Evolutionary conservation across 2,888 invertebrate species (phyloP).

Genomic region (Cyclophora albipunctata): DNA sequence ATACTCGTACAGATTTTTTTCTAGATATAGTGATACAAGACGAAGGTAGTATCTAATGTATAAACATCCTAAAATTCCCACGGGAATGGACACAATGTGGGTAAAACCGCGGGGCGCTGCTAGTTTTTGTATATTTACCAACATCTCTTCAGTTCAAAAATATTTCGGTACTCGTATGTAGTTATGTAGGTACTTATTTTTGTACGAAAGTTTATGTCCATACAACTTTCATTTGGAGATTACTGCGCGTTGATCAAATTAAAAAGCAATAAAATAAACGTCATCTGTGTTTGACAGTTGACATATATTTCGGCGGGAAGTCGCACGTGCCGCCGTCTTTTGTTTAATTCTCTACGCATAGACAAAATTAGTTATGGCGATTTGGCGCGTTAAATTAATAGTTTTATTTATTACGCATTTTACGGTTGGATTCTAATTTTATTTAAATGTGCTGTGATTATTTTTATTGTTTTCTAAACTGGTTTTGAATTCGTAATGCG

Average conservation of each 20-base stretch:
- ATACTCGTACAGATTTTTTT: too few species aligned
- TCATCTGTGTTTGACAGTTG: constrained; percentile 41
- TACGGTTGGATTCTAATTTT: constrained; percentile 33
- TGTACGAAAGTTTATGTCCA: too few species aligned
- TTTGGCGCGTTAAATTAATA: constrained; percentile 43
- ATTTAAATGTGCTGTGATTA: constrained; percentile 39
- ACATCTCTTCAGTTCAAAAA: too few species aligned
- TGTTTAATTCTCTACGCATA: constrained; percentile 41
- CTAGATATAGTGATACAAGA: too few species aligned
- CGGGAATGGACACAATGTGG: too few species aligned
- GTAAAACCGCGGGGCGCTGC: too few species aligned
- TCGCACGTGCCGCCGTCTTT: constrained; percentile 60
- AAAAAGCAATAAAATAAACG: constrained; percentile 29
- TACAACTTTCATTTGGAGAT: neutral
- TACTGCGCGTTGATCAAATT: constrained; percentile 14
- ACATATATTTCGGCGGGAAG: constrained; percentile 51
- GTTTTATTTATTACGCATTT: constrained; percentile 38
- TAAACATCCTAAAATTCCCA: too few species aligned
- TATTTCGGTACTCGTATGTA: too few species aligned
- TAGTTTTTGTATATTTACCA: too few species aligned
- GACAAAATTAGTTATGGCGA: constrained; percentile 35
- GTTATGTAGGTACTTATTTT: too few species aligned
- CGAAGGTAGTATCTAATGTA: too few species aligned
- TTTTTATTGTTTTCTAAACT: constrained; percentile 15
- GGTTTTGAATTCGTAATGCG: constrained; percentile 10